Conservation (phyloP, 2,113 vertebrate genomes). For the Paratilapia polleni region DNA sequence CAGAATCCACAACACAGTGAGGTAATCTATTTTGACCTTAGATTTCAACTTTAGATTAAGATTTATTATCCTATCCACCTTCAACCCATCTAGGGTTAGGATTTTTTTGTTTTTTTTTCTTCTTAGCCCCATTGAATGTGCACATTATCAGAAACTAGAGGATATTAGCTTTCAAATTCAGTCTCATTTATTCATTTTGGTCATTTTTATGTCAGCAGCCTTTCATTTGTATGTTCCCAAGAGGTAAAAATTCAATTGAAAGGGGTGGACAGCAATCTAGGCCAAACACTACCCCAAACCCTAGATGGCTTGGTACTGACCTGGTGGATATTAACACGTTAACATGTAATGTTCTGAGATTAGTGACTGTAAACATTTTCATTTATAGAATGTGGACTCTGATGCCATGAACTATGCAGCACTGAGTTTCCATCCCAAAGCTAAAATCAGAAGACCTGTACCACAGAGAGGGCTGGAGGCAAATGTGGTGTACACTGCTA, state of each 20-base stretch:
- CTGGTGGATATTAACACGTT: not conserved
- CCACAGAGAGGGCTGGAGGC: accelerated
- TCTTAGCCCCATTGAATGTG: too few relatives aligned
- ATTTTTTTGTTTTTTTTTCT: not conserved
- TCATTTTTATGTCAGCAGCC: not conserved
- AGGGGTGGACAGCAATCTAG: not conserved
- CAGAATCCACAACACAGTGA: not conserved
- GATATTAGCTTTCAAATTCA: not conserved
- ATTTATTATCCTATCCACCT: not conserved
- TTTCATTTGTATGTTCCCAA: not conserved
- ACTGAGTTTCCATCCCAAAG: not conserved
- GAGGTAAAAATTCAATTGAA: accelerated
- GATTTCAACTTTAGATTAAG: not conserved
- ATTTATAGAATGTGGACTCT: not conserved
- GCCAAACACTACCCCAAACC: not conserved
- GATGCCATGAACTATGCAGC: not conserved
- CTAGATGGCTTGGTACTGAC: accelerated
- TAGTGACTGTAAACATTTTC: not conserved
- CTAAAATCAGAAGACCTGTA: not conserved
- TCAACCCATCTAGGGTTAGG: not conserved
- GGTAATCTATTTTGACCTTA: not conserved
- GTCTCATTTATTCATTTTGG: not conserved
- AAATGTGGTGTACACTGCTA: not conserved
- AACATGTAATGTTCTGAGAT: accelerated
- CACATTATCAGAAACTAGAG: too few relatives aligned